Evolutionary conservation across 2,888 invertebrate species (phyloP).

Genomic region (Eupithecia vulgata): DNA sequence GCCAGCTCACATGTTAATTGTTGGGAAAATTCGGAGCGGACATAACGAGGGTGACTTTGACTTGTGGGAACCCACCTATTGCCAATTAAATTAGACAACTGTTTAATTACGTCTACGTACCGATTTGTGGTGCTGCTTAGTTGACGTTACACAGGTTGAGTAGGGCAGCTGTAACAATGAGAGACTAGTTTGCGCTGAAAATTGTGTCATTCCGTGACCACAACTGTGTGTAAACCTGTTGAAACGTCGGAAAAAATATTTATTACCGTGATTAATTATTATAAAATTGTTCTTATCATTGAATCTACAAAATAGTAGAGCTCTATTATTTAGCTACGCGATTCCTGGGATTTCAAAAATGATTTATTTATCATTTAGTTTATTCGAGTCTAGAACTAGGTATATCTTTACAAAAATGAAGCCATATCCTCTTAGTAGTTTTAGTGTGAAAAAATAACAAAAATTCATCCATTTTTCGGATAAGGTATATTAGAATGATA

Average conservation of each 20-base stretch:
- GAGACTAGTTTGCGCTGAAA: neutral
- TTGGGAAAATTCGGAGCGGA: constrained; percentile 71
- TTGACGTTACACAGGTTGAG: constrained; percentile 40
- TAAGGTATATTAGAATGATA: too few relatives aligned
- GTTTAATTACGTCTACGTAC: constrained; percentile 71
- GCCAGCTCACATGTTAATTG: constrained; percentile 70
- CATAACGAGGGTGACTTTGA: constrained; percentile 76
- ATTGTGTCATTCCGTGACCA: neutral
- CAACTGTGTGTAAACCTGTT: neutral
- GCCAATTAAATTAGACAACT: constrained; percentile 83
- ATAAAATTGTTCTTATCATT: neutral
- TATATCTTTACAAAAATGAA: neutral
- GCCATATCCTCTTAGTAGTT: neutral
- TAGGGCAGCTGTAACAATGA: constrained; percentile 17
- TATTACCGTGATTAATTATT: neutral
- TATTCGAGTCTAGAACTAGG: neutral
- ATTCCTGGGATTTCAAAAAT: neutral
- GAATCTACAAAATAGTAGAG: neutral
- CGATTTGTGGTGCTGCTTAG: constrained; percentile 64
- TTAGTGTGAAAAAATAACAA: neutral
- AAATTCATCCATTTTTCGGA: neutral
- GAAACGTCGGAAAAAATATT: neutral
- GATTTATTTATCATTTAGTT: neutral
- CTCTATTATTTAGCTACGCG: neutral
- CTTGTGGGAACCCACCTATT: constrained; percentile 80